Evolutionary conservation across 2,797 vertebrate genomes (phyloP), one percentile per base, ranked within the genome.

Genomic region (Coccyzus lansbergi): DNA sequence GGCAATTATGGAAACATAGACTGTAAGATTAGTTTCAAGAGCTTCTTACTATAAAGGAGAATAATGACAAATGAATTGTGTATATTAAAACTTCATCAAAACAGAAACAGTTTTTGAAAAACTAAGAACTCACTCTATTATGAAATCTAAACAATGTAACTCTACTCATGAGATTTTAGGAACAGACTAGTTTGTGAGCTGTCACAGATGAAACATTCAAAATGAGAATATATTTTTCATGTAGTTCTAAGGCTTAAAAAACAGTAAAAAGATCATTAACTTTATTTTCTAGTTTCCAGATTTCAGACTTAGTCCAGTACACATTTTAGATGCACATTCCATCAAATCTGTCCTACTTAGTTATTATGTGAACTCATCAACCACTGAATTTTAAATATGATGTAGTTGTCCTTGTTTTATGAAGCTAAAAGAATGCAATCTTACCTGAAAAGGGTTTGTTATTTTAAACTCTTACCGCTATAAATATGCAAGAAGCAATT

Each of bases 71-170:
- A 15, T 76, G 74, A 86, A 75, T 31, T 55, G 12, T 90, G 58
- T 86, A 16, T 69, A 34, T 90, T 44, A 89, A 93, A 93, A 67
- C 34, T 58, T 63, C 6, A 53, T 90, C 55, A 76, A 93, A 94
- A 79, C 67, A 84, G 67, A 84, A 94, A 71, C 26, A 60, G 22
- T 46, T 77, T 86, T 74, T 89, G 10, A 93, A 93, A 92, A 94
- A 81, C 89, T 94, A 89, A 89, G 82, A 78, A 90, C 29, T 94
- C 60, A 31, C 12, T 88, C 71, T 70, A 62, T 93, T 94, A 90
- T 55, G 60, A 92, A 87, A 85, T 92, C 70, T 83, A 68, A 93
- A 75, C 79, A 65, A 48, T 86, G 38, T 64, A 83, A 94, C 62
- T 89, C 64, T 46, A 68, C 71, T 86, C 65, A 13, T 19, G 88